Conservation (phyloP, 2,113 vertebrate species). For the Chaetops frenatus region DNA sequence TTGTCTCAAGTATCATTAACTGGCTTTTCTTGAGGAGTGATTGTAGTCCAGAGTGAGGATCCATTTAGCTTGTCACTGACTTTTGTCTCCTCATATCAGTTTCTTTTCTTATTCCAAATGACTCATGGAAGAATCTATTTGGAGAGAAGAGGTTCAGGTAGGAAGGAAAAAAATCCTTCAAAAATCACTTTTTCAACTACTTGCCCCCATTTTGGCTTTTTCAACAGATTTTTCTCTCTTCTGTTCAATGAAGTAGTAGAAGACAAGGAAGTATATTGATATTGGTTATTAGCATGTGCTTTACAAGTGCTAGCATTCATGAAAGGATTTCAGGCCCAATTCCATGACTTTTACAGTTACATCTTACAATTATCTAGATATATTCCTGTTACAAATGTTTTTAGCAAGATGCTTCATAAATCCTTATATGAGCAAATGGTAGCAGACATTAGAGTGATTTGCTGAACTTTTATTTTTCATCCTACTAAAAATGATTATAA, state of each 20-base stretch:
- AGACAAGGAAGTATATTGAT: not conserved
- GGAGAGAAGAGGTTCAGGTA: not conserved
- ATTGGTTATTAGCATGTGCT: not conserved
- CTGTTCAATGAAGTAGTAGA: not conserved
- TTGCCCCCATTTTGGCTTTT: not conserved
- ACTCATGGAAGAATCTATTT: slow-evolving; percentile 7
- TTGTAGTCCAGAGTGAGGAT: slow-evolving; percentile 21
- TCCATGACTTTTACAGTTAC: not conserved
- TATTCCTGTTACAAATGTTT: not conserved
- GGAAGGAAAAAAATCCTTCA: not conserved
- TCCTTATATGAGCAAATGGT: not conserved
- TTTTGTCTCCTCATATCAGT: not conserved
- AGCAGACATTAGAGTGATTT: not conserved
- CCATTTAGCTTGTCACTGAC: slow-evolving; percentile 42
- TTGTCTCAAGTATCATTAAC: slow-evolving; percentile 44
- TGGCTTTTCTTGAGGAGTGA: slow-evolving; percentile 16
- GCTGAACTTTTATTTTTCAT: not conserved
- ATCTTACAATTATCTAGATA: not conserved
- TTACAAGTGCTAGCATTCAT: not conserved
- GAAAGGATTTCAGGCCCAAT: not conserved
- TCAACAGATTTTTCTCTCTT: not conserved
- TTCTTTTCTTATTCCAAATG: slow-evolving; percentile 23
- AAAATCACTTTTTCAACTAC: slow-evolving; percentile 9
- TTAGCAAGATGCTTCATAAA: not conserved
- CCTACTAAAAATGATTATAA: not conserved